These are phyloP conservation scores for Micromesistius poutassou DNA, from an alignment of 2,797 vertebrate genomes.

Conservation along the genomic window DNA sequence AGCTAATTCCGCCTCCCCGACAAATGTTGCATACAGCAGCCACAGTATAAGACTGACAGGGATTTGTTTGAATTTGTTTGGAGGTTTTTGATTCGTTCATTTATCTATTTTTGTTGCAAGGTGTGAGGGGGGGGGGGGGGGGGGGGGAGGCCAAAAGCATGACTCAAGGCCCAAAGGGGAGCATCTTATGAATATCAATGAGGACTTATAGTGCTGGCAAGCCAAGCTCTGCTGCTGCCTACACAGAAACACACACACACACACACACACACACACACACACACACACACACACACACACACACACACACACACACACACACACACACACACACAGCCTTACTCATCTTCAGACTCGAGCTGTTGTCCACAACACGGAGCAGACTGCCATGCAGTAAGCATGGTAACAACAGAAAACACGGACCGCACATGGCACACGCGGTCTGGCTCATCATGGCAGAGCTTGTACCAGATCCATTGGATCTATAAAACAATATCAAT, in stretches of 20 bases:
- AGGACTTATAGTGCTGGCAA: constrained; percentile 43
- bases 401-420: constrained; percentile 43
- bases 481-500: neutral
- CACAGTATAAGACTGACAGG: constrained; percentile 25
- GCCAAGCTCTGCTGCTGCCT: constrained; percentile 50
- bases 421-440: neutral
- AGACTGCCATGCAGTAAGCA: constrained; percentile 56
- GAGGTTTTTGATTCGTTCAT: constrained; percentile 25
- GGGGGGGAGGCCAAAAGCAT: constrained; percentile 34
- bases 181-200: constrained; percentile 59
- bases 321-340: constrained; percentile 39
- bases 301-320: constrained; percentile 51
- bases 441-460: neutral
- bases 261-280: constrained; percentile 53
- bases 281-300: constrained; percentile 60
- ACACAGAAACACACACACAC: constrained; percentile 51
- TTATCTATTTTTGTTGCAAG: constrained; percentile 27
- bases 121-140: too few relatives aligned
- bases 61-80: neutral
- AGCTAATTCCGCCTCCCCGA: constrained; percentile 5
- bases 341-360: constrained; percentile 61
- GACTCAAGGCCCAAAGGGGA: constrained; percentile 56
- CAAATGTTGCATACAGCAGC: constrained; percentile 15
- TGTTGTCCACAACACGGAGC: constrained; percentile 38
- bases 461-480: neutral